A percentile compares a stretch with the other conserved stretches of the same genome.
These are phyloP conservation scores for Smutsia temminckii DNA, from an alignment of 2,797 vertebrate genomes.

Conservation along the genomic window DNA sequence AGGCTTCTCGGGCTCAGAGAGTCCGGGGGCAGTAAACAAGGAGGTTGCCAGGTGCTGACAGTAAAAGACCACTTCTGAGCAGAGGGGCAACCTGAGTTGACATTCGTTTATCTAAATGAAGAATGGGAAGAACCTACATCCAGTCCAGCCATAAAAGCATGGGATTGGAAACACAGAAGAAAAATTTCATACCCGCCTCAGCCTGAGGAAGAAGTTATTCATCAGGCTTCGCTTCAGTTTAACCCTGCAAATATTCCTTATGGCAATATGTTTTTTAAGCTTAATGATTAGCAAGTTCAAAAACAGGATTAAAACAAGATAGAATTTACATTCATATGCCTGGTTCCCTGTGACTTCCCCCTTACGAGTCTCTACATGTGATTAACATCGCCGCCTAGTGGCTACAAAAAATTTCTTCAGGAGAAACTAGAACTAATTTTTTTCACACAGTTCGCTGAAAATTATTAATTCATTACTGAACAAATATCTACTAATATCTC, in stretches of 20 bases:
- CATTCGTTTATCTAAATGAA: slow-evolving; percentile 27
- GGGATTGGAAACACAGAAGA: not conserved
- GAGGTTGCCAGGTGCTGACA: not conserved
- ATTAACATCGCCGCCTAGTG: slow-evolving; percentile 7
- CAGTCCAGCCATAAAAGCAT: not conserved
- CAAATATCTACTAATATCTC: not conserved
- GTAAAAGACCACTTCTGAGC: slow-evolving; percentile 22
- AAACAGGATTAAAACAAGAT: not conserved
- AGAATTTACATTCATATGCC: not conserved
- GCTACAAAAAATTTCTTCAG: not conserved
- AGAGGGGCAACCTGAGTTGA: not conserved
- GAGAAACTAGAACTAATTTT: not conserved
- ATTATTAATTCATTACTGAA: not conserved
- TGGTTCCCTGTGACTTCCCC: not conserved
- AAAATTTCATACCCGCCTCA: not conserved
- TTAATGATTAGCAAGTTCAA: not conserved
- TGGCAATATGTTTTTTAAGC: not conserved
- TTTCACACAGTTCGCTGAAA: not conserved
- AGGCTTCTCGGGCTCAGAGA: not conserved
- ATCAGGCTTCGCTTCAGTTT: not conserved
- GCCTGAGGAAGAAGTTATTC: not conserved
- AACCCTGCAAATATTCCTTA: not conserved
- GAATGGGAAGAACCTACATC: slow-evolving; percentile 4
- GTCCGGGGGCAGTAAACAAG: not conserved
- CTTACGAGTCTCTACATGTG: not conserved